Conservation (phyloP, 1,140 invertebrate species). For the Neotoxoptera formosana region DNA sequence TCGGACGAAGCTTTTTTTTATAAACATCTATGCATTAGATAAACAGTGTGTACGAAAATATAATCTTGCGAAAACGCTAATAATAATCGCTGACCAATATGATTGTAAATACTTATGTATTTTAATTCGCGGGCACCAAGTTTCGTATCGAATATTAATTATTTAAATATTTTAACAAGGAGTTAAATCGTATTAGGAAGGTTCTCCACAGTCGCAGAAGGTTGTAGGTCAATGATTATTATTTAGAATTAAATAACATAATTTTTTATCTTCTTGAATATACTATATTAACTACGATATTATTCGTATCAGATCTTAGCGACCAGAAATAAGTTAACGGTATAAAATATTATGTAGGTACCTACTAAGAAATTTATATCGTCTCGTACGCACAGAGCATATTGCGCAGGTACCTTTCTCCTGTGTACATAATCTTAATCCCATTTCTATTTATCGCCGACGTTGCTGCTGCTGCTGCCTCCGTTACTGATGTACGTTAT, state of each 20-base stretch:
- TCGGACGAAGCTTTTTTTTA: not conserved
- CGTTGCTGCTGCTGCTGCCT: not conserved
- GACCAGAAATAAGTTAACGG: conserved; percentile 36
- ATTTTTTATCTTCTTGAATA: not conserved
- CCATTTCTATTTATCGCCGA: not conserved
- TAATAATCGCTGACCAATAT: not conserved
- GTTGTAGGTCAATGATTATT: not conserved
- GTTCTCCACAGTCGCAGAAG: not conserved
- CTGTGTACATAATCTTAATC: not conserved
- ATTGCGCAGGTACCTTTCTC: conserved; percentile 22
- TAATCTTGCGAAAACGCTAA: not conserved
- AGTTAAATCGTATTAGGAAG: not conserved
- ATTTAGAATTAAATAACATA: not conserved
- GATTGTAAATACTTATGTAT: not conserved
- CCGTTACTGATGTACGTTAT: not conserved
- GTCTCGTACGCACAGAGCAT: not conserved
- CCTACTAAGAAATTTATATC: not conserved
- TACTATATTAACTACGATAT: not conserved
- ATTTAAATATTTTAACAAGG: not conserved
- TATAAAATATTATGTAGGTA: not conserved
- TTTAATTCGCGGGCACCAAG: not conserved
- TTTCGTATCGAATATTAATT: not conserved
- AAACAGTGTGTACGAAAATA: not conserved
- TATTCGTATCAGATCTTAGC: conserved; percentile 44
- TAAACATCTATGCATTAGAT: not conserved